These are phyloP conservation scores for Neodiprion lecontei DNA, from an alignment of 1,140 invertebrate species.

Conservation along the genomic window DNA sequence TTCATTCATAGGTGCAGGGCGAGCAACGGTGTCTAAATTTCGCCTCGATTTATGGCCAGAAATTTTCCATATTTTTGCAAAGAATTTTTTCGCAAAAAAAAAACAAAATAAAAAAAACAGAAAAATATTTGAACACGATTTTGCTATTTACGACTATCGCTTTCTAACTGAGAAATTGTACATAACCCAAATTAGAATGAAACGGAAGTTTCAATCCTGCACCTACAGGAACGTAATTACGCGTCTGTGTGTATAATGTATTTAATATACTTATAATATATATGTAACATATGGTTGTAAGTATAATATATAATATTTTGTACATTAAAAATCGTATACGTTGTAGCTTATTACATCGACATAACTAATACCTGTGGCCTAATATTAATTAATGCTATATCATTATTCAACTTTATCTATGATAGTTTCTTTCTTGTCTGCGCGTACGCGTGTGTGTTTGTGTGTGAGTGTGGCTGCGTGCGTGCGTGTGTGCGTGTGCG, in stretches of 20 bases:
- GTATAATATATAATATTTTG: constrained; percentile 40
- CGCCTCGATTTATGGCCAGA: too few relatives aligned
- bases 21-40: too few relatives aligned
- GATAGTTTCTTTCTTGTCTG: too few relatives aligned
- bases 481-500: too few relatives aligned
- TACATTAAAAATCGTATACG: constrained; percentile 64
- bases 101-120: constrained; percentile 3
- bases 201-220: neutral
- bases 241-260: neutral
- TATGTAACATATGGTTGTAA: too few relatives aligned
- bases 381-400: neutral
- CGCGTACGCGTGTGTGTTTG: too few relatives aligned
- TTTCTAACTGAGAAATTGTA: neutral
- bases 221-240: neutral
- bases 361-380: neutral
- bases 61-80: neutral
- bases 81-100: neutral
- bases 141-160: neutral
- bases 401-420: neutral
- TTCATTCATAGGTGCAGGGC: too few relatives aligned
- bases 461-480: too few relatives aligned
- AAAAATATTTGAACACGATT: neutral
- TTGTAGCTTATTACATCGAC: constrained; percentile 19
- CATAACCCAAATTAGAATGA: constrained; percentile 13
- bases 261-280: neutral